These are phyloP conservation scores for Microtus ochrogaster DNA, from an alignment of 2,113 vertebrate species.

Conservation along the genomic window DNA sequence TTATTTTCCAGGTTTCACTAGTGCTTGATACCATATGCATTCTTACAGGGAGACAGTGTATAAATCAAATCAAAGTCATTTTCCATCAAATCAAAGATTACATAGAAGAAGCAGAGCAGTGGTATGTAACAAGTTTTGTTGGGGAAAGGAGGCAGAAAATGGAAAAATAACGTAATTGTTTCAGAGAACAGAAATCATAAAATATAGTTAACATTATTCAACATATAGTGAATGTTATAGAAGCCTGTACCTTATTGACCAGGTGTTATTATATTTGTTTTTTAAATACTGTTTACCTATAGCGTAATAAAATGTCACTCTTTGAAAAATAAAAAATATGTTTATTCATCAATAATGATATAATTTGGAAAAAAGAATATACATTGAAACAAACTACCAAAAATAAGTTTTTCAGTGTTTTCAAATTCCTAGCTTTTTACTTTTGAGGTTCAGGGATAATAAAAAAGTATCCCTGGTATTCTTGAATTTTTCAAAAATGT, in stretches of 20 bases:
- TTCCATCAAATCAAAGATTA: conserved; percentile 74
- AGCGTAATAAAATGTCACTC: neutral
- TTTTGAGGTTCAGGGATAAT: neutral
- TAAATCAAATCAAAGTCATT: conserved; percentile 76
- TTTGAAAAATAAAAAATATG: neutral
- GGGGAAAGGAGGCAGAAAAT: conserved; percentile 40
- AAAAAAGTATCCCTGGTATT: neutral
- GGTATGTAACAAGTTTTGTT: conserved; percentile 56
- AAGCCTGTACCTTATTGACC: neutral
- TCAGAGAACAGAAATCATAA: conserved; percentile 53
- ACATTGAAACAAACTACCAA: neutral
- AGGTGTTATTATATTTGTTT: neutral
- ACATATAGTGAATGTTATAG: neutral
- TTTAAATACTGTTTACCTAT: neutral
- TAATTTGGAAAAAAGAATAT: neutral
- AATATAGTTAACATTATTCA: neutral
- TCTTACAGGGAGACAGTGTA: conserved; percentile 75
- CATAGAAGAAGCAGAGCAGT: conserved; percentile 59
- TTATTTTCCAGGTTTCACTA: conserved; percentile 86
- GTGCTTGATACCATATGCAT: conserved; percentile 79
- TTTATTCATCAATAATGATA: neutral
- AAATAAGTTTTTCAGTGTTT: neutral
- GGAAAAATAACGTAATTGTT: conserved; percentile 53
- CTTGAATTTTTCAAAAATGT: neutral
- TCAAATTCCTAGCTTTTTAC: neutral